Base-by-base conservation (phyloP, 2,888 invertebrate species). In the Coelinius sp. region DNA sequence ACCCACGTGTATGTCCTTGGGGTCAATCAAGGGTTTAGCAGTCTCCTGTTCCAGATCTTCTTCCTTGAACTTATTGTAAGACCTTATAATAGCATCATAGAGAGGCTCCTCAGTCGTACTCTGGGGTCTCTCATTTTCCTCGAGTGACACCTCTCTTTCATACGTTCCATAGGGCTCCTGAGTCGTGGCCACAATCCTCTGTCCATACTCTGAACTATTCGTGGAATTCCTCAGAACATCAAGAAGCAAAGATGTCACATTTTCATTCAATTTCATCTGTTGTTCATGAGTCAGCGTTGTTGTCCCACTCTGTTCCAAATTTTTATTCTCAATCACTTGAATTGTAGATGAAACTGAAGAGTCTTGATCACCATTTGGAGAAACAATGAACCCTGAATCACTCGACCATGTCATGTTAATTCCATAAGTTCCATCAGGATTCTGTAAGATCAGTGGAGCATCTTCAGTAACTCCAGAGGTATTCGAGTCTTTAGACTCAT, bases 41-140 rank as follows among this genome's bases (percentile, higher is more conserved):
- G 17, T 22, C 17, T 67, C 56, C n/a, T 44, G 20, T 7, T 41
- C 69, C 7, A 35, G 62, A 20, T 52, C 56, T 44, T 77, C 74
- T 31, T 73, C 76, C 44, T 76, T 72, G 22, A 78, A 77, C 68
- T 73, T 76, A 38, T 70, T 66, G 56, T 80, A 79, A 6, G 80
- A 76, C 35, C 77, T 78, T 52, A 80, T 74, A 25, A 77, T 70
- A 25, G 77, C 78, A 17, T 79, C 64, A 7, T 78, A 56, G 14
- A 80, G 78, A 5, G 79, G 77, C 70, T 77, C 76, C 14, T 78
- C 76, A 17, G 71, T 73, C 20, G 73, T 46, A 20, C 31, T 69
- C 35, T 17, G 22, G 6, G 8, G 41, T 63, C 35, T 20, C 17
- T n/a, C 10, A 8, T 5, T 27, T 20, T 22, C 8, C n/a, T 35